Evolutionary conservation across 2,888 invertebrate species (phyloP).

Genomic region (Cartodere bifasciata): DNA sequence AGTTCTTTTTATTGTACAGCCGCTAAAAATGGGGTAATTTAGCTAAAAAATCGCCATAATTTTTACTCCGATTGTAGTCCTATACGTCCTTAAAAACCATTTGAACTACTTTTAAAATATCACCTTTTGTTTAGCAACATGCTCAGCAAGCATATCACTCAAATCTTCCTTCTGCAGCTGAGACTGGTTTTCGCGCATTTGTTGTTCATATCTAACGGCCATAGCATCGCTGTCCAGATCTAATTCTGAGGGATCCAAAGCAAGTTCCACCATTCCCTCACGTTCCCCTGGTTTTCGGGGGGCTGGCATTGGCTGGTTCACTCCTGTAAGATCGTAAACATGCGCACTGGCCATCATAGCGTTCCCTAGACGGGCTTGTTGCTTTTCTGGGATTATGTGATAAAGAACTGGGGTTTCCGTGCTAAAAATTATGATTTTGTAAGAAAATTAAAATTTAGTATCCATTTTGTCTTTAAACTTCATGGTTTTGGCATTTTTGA

Average conservation of each 20-base stretch:
- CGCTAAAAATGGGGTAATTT: too few relatives aligned
- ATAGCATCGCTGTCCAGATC: slow-evolving; percentile 94
- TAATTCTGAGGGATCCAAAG: slow-evolving; percentile 93
- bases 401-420: slow-evolving; percentile 90
- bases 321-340: slow-evolving; percentile 85
- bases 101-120: too few relatives aligned
- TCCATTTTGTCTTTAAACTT: too few relatives aligned
- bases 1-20: too few relatives aligned
- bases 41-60: too few relatives aligned
- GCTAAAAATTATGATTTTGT: slow-evolving; percentile 39
- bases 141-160: slow-evolving; percentile 97
- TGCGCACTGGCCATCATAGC: slow-evolving; percentile 98
- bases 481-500: too few relatives aligned
- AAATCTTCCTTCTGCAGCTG: slow-evolving; percentile 86
- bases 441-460: too few relatives aligned
- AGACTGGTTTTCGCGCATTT: slow-evolving; percentile 84
- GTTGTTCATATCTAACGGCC: slow-evolving; percentile 91
- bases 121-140: slow-evolving; percentile 92
- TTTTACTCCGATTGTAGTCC: too few relatives aligned
- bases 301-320: slow-evolving; percentile 42
- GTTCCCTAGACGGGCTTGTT: slow-evolving; percentile 75
- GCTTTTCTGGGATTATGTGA: slow-evolving; percentile 90
- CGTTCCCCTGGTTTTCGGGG: slow-evolving; percentile 28
- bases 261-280: slow-evolving; percentile 73
- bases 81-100: too few relatives aligned